Evolutionary conservation across 2,113 vertebrate genomes (phyloP), one percentile per base, ranked within the genome.

Genomic region (Pangasianodon gigas): DNA sequence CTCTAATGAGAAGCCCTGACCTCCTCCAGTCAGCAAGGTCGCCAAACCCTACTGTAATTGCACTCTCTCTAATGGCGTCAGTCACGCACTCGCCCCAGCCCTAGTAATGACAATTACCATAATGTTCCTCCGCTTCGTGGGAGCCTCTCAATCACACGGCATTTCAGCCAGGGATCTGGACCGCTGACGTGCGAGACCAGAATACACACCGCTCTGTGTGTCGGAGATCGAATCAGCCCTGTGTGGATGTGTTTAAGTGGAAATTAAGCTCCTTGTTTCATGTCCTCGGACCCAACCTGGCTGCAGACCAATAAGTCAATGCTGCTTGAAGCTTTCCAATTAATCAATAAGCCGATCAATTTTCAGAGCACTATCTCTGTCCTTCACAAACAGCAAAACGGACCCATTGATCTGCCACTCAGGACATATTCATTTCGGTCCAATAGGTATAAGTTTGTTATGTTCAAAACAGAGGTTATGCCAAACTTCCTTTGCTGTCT

Each of bases 1-100:
- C 95, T 96, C 96, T 96, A 96, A 96, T 96, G 96, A 96, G 96
- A 96, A 96, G 95, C 93, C 93, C 94, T 96, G 96, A 96, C 96
- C 96, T 96, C 96, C 95, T 92, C 94, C 93, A 95, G 95, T 96
- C 96, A 96, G 96, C 96, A 96, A 96, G 96, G 96, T 96, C 96
- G 95, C 94, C 94, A 94, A 91, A 95, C 94, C 95, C 95, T 95
- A 96, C 96, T 95, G 96, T 96, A 96, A 96, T 96, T 96, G 96
- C 96, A 95, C 96, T 96, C 95, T 94, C 95, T 95, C 95, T 96
- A 96, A 96, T 96, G 94, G 95, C 95, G 94, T 95, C 95, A 94
- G 95, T 96, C 96, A 95, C 95, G 94, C 95, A 95, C 95, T 93
- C 94, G 93, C 95, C 93, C 93, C 93, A 94, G 94, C 94, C 95